Evolutionary conservation across 2,888 invertebrate species (phyloP), one percentile per base, ranked within the genome.

Genomic region (Alloscopus bannaensis): DNA sequence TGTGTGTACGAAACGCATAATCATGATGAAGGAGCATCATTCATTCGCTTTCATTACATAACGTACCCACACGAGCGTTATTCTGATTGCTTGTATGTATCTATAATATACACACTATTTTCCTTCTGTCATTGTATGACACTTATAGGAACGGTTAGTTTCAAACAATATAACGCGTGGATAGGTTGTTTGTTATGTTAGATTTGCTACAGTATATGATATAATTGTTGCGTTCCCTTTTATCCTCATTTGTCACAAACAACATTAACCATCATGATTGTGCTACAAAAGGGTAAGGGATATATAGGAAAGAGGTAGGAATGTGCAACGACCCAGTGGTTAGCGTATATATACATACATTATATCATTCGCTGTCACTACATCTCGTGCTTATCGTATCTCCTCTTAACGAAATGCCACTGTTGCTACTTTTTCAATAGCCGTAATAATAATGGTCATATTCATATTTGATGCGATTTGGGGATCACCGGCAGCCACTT

Each of bases 191-290:
- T 18, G 6, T 52, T 3, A 52, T 20, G 24, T 60, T 31, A 45
- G 11, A 36, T 55, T 65, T 72, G 45, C 20, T 55, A 13, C 52
- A 28, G 36, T 70, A 72, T 66, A 70, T 64, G 69, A 71, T 72
- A 79, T 79, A 79, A 79, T 79, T 79, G 79, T 72, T 59, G 66
- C 62, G 68, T 72, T 79, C 79, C 68, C 72, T 79, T 79, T 79
- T 72, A 79, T 72, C 66, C 66, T 59, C 62, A 71, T 42, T 64
- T 70, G 77, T 77, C 70, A 42, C 52, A 52, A 24, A 13, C n/a
- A 24, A 36, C 18, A n/a, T 29, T n/a, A 50, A n/a, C 16, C n/a
- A 11, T 18, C 24, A 22, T 68, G 36, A 2, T 68, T 22, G 42
- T 36, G n/a, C 36, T 36, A 40, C 6, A 20, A 13, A 20, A 24